phyloP scores from a whole-genome alignment of 2,797 vertebrate genomes.

The Lagorchestes hirsutus region DNA sequence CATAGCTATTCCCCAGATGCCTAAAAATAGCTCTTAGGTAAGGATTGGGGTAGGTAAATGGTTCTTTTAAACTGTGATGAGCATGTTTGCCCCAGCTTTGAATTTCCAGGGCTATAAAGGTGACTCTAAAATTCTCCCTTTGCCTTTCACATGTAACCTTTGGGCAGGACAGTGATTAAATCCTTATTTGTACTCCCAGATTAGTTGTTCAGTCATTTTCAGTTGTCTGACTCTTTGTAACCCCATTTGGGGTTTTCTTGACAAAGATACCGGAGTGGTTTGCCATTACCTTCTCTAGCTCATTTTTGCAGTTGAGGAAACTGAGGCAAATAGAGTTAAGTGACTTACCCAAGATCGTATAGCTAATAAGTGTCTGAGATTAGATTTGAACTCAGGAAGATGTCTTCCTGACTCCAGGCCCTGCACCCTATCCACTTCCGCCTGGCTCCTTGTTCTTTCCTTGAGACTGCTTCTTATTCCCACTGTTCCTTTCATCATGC shows the following conservation, averaged over 20 bases:
- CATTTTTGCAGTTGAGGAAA: too few relatives aligned
- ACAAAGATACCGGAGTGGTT: too few relatives aligned
- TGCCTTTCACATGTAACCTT: conserved; percentile 12
- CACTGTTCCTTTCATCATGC: conserved; percentile 25
- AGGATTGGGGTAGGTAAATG: not conserved
- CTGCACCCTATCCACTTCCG: not conserved
- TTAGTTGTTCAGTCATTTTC: not conserved
- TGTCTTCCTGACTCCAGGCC: too few relatives aligned
- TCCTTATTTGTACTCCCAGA: not conserved
- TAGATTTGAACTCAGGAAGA: too few relatives aligned
- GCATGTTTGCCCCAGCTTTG: conserved; percentile 27
- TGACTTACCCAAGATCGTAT: too few relatives aligned
- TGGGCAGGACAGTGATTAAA: not conserved
- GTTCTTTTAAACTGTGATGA: not conserved
- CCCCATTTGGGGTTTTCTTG: too few relatives aligned
- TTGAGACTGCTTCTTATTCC: not conserved
- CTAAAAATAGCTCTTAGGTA: not conserved
- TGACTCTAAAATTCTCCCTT: conserved; percentile 22
- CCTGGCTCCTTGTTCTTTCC: not conserved
- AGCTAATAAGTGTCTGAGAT: too few relatives aligned
- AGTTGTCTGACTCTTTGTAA: not conserved
- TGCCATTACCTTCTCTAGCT: too few relatives aligned
- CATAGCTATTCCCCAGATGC: not conserved
- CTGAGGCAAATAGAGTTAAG: too few relatives aligned
- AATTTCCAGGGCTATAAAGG: conserved; percentile 17